Conservation (phyloP, 92 coral and sea anemone species). For the Parazoanthus atlanticus region DNA sequence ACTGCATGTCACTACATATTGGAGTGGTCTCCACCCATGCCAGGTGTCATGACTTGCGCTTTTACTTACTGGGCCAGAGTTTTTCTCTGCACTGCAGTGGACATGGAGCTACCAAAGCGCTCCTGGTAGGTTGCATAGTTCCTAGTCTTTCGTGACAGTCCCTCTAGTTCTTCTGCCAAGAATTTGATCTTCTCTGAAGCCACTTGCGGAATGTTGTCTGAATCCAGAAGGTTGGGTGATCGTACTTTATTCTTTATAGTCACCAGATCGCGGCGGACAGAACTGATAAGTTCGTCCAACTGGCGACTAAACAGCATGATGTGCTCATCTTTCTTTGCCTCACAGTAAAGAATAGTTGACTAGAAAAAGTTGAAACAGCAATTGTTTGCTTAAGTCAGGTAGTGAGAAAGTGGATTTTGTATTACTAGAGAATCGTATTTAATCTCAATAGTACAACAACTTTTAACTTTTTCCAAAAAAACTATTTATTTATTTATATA, state of each 20-base stretch:
- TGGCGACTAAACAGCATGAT: slow-evolving; percentile 79
- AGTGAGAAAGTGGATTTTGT: neutral
- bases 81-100: slow-evolving; percentile 78
- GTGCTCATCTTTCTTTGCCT: slow-evolving; percentile 95
- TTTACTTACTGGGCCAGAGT: slow-evolving; percentile 75
- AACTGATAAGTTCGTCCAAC: slow-evolving; percentile 74
- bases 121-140: slow-evolving; percentile 87
- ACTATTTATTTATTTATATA: neutral
- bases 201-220: slow-evolving; percentile 83
- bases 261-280: slow-evolving; percentile 82
- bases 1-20: too few relatives aligned
- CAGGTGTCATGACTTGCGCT: neutral
- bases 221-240: slow-evolving; percentile 85
- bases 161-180: slow-evolving; percentile 78
- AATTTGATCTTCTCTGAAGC: slow-evolving; percentile 77
- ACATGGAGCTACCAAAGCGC: slow-evolving; percentile 88
- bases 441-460: neutral
- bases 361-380: slow-evolving; percentile 17
- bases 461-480: neutral
- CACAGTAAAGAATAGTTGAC: slow-evolving; percentile 94
- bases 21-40: too few relatives aligned
- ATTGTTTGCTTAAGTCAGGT: neutral
- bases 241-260: slow-evolving; percentile 80
- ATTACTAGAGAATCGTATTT: neutral
- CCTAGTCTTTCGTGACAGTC: slow-evolving; percentile 73